Conservation (phyloP, 92 coral and sea anemone species). For the Actinernus sp. region DNA sequence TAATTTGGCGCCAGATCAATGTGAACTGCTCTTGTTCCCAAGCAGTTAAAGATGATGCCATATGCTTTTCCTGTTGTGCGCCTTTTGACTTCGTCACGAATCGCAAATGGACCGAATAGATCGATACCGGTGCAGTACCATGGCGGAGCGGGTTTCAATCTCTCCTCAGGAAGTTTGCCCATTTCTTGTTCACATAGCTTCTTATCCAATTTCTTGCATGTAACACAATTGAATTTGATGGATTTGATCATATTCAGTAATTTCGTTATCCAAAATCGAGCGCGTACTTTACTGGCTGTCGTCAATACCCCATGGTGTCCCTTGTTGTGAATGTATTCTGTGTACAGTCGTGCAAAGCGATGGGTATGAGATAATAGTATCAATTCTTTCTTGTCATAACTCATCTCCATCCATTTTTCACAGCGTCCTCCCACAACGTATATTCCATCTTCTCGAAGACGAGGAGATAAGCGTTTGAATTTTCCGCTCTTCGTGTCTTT, state of each 20-base stretch:
- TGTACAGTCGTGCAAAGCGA: constrained; percentile 40
- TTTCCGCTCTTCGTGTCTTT: constrained; percentile 20
- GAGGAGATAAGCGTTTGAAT: constrained; percentile 34
- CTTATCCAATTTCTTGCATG: constrained; percentile 29
- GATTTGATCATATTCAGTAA: constrained; percentile 22
- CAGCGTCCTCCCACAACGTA: constrained; percentile 46
- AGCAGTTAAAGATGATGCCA: constrained; percentile 47
- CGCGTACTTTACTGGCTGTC: constrained; percentile 38
- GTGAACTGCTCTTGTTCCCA: constrained; percentile 44
- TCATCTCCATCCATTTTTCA: constrained; percentile 30
- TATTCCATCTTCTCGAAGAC: constrained; percentile 31
- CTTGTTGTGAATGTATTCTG: constrained; percentile 27
- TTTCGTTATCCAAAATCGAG: constrained; percentile 34
- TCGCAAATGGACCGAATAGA: constrained; percentile 46
- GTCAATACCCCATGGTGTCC: constrained; percentile 32
- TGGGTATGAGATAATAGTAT: constrained; percentile 33
- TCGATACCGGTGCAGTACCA: constrained; percentile 33
- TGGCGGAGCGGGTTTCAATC: constrained; percentile 43
- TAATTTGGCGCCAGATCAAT: too few species aligned
- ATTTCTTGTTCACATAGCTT: constrained; percentile 16
- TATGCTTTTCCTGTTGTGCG: constrained; percentile 45
- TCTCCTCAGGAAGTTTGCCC: constrained; percentile 44
- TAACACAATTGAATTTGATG: constrained; percentile 38
- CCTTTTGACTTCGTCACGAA: constrained; percentile 45
- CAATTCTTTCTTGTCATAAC: constrained; percentile 33